Base-by-base conservation (phyloP, 2,113 vertebrate species). In the Crypturellus undulatus region DNA sequence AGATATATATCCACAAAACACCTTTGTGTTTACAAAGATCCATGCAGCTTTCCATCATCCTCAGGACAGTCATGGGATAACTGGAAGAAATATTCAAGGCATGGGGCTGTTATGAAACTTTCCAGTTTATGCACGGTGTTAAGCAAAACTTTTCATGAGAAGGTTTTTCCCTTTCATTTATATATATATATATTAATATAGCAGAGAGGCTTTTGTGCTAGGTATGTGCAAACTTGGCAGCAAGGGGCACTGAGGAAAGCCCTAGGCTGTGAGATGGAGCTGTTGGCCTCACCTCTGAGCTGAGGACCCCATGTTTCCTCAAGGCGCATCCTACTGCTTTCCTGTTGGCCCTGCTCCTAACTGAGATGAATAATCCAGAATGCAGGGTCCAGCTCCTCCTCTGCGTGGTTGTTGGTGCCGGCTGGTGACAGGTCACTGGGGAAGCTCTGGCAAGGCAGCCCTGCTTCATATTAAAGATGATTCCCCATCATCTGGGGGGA, bases 351-450 rank as follows among this genome's bases (percentile, higher is more conserved):
- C 60, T 20, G 54, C 84, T 93, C 91, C 84, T 71, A 52, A n/a
- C n/a, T 36, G 38, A 75, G 42, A 92, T 83, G 42, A 96, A 91
- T 94, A 94, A 93, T 90, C 96, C 89, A 8, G 3, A 25, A 45
- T 40, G 6, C 36, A 12, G 38, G 92, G 60, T 56, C 47, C 2
- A 7, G 64, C 47, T 93, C 71, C 76, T 76, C 52, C 47, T 34
- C 79, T 87, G 77, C 84, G 84, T 86, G 79, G 83, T 87, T 93
- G 81, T 47, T 90, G 76, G 83, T 62, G 69, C 42, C 34, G 60
- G 43, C 71, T 76, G 80, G 28, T 0, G 10, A 22, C 9, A 6
- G 0, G 4, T 68, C 58, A 34, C 65, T 28, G 81, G 47, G 13
- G 16, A 17, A 30, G 64, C 45, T 51, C 40, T 43, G 40, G 28